Conservation (phyloP, 2,888 invertebrate species). For the Diloba caeruleocephala region DNA sequence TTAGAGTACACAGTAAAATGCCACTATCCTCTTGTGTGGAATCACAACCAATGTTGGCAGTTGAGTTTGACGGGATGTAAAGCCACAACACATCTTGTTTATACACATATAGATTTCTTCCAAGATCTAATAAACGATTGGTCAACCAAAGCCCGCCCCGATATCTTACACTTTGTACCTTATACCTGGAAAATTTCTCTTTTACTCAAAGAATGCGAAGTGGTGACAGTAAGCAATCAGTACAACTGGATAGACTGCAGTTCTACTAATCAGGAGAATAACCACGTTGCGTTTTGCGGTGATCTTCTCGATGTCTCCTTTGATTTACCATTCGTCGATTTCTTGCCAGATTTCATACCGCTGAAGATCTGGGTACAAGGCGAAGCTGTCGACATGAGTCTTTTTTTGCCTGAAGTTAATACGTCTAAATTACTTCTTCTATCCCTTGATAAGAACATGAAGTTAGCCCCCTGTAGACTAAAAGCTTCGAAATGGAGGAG, state of each 20-base stretch:
- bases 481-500: constrained; percentile 93
- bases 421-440: constrained; percentile 95
- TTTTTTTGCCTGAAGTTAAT: constrained; percentile 97
- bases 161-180: constrained; percentile 98
- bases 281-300: constrained; percentile 97
- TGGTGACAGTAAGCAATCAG: constrained; percentile 97
- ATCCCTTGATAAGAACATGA: constrained; percentile 96
- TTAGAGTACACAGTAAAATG: constrained; percentile 96
- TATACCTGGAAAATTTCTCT: constrained; percentile 98
- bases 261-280: constrained; percentile 98
- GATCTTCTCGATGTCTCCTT: constrained; percentile 98
- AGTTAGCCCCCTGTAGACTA: constrained; percentile 91
- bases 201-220: constrained; percentile 97
- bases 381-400: constrained; percentile 96
- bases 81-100: constrained; percentile 97
- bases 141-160: constrained; percentile 97
- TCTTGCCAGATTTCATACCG: constrained; percentile 96
- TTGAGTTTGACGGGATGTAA: constrained; percentile 97
- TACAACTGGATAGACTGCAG: constrained; percentile 99
- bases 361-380: constrained; percentile 98
- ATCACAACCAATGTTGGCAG: constrained; percentile 98
- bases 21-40: constrained; percentile 98
- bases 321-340: constrained; percentile 98
- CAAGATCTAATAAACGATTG: constrained; percentile 99
- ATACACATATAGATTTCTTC: constrained; percentile 98